Conservation (phyloP, 2,113 vertebrate species). For the Siniperca knerii region DNA sequence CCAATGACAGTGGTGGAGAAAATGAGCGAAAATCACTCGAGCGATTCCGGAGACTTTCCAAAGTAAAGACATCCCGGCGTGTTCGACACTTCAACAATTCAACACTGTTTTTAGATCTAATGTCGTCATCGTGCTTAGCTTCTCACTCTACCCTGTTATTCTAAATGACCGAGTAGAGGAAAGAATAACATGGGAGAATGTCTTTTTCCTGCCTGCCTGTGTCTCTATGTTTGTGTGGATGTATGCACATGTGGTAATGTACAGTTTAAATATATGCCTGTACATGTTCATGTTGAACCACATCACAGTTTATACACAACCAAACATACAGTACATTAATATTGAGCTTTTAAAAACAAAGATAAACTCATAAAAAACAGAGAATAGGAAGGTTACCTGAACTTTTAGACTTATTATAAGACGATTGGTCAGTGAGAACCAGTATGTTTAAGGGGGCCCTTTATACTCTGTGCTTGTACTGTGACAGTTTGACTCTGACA, state of each 20-base stretch:
- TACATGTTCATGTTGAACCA: conserved; percentile 2
- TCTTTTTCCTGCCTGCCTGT: conserved; percentile 54
- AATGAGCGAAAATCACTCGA: conserved; percentile 69
- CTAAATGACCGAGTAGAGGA: conserved; percentile 72
- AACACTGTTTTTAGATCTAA: conserved; percentile 74
- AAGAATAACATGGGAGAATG: conserved; percentile 76
- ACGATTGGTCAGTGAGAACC: neutral
- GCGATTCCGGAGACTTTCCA: conserved; percentile 69
- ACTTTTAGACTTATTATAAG: conserved; percentile 8
- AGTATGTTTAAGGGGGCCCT: neutral
- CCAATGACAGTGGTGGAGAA: conserved; percentile 71
- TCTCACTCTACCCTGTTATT: conserved; percentile 76
- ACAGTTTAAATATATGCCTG: neutral
- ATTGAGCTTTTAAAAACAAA: conserved; percentile 9
- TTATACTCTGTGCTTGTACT: neutral
- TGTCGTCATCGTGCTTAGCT: conserved; percentile 73
- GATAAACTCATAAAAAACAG: neutral
- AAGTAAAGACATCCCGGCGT: conserved; percentile 72
- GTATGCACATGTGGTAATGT: conserved; percentile 2
- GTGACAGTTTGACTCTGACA: conserved; percentile 24
- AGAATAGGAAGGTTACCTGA: neutral
- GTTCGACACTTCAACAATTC: conserved; percentile 76
- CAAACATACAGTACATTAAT: neutral
- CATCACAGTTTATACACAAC: neutral
- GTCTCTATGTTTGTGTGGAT: conserved; percentile 42